Base-by-base conservation (phyloP, 2,888 invertebrate genomes). In the Nymphalis c-album region DNA sequence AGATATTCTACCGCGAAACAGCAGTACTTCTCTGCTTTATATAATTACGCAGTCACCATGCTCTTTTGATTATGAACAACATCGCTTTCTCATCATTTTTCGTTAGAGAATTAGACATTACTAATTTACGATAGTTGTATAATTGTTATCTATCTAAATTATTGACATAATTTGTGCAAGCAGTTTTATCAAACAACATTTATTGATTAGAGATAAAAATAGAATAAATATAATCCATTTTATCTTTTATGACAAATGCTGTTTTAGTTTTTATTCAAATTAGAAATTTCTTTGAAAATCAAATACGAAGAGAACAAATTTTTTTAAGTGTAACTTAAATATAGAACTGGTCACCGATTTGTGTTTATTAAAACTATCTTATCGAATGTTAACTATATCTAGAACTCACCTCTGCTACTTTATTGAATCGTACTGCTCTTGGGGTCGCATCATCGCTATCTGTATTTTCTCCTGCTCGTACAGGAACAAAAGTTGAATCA, bases 401-500 rank as follows among this genome's bases (percentile, higher is more conserved):
- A 18, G 7, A 18, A 55, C 53, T 57, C 61, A 94, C 94, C 93
- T 97, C 97, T 10, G 97, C 97, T 75, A 98, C 93, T 92, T 97
- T 97, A 83, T 96, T 98, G 84, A 98, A 98, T 69, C 98, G 94
- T 16, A 98, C 98, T 65, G 97, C 96, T 74, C 96, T 94, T 5
- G 92, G 92, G 68, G 96, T 94, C 17, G 96, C 95, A 67, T 96
- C 96, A 83, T 97, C 98, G 88, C 98, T 88, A 74, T 92, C 92
- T 45, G 95, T 95, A 18, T 94, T 94, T 74, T 94, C 94, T 60
- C 95, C 95, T 45, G 95, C 94, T 81, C 98, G 96, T 40, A 98
- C 95, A 62, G 98, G 98, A 74, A 98, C 96, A 93, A 96, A 98
- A 60, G 96, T 96, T 20, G 98, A 96, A 84, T 98, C 97, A 82